Base-by-base conservation (phyloP, 2,888 invertebrate genomes). In the Girardia tigrina region DNA sequence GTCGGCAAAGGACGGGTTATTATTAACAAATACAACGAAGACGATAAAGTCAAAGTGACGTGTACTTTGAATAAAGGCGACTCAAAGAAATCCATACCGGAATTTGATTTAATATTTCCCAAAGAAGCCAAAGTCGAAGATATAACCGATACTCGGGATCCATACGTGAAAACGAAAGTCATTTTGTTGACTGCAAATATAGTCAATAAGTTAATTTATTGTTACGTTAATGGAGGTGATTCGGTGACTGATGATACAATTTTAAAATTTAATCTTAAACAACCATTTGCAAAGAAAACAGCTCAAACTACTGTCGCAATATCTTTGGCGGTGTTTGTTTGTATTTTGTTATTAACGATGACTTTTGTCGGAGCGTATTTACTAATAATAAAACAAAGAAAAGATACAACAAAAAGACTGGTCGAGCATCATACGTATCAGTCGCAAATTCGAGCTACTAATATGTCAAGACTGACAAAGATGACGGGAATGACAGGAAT, bases 11-110 rank as follows among this genome's bases (percentile, higher is more conserved):
- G n/a, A 6, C 4, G 56, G 2, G n/a, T 56, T 56, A n/a, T 56
- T n/a, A n/a, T 56, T n/a, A 56, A 56, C n/a, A 56, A 56, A 16
- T 56, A 56, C 23, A 56, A 56, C 23, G 56, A 56, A 56, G 56
- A 56, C 23, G 56, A 56, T 23, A 56, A n/a, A 56, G 56, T 56
- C 23, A 56, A 56, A 56, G 56, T 56, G 4, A 56, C 56, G 6
- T 56, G 56, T 56, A 56, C 56, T 20, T 56, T 56, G n/a, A 56
- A 56, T n/a, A 56, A 56, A 12, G 56, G 56, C 4, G n/a, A 56
- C 23, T 56, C n/a, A n/a, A 56, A 23, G 23, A 56, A 56, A 56
- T 4, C 23, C 4, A 56, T 16, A 2, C 56, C 56, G 23, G 56
- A 56, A 4, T 56, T 56, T 16, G 4, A 56, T 56, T n/a, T 56